Evolutionary conservation across 2,888 invertebrate genomes (phyloP).

Genomic region (Theretra japonica): DNA sequence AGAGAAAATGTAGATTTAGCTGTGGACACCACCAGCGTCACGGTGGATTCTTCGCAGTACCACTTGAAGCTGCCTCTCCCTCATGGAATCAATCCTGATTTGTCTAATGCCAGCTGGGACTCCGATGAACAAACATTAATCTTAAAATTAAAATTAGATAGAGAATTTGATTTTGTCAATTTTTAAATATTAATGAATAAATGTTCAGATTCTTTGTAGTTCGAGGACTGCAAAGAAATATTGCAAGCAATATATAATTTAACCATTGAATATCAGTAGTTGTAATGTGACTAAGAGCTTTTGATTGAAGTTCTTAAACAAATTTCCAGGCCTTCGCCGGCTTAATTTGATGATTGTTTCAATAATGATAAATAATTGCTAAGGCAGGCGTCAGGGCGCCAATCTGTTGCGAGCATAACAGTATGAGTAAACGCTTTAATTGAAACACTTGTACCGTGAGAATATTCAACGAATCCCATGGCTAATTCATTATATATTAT

Average conservation of each 20-base stretch:
- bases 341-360: conserved; percentile 4
- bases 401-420: background rate
- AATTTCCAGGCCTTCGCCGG: background rate
- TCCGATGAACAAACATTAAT: conserved; percentile 86
- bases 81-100: conserved; percentile 92
- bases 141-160: conserved; percentile 89
- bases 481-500: conserved; percentile 6
- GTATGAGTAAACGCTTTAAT: background rate
- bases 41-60: conserved; percentile 87
- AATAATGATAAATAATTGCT: conserved; percentile 1
- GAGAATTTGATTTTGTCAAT: conserved; percentile 94
- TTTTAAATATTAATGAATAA: conserved; percentile 83
- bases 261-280: background rate
- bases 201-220: background rate
- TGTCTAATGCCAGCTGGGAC: conserved; percentile 93
- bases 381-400: background rate
- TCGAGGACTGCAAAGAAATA: too few species aligned
- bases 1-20: conserved; percentile 90
- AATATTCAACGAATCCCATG: background rate
- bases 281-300: background rate
- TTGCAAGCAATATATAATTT: too few species aligned
- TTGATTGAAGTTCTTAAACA: background rate
- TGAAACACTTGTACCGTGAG: conserved; percentile 19
- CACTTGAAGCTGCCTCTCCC: conserved; percentile 90
- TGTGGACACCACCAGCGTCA: conserved; percentile 86